phyloP scores from a whole-genome alignment of 1,140 invertebrate species.

The Drosophila asahinai region DNA sequence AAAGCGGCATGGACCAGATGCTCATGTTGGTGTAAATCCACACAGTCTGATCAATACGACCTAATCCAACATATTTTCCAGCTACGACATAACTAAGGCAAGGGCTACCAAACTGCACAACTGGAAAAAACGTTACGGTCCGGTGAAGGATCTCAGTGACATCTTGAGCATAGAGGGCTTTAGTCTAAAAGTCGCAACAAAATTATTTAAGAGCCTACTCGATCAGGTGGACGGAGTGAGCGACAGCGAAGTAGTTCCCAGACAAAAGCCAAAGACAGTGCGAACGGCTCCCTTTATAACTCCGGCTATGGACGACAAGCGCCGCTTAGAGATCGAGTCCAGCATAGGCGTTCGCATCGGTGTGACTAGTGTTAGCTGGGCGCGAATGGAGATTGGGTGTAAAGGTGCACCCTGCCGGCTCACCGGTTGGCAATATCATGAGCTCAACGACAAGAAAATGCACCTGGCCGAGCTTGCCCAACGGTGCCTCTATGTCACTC shows the following conservation, averaged over 20 bases:
- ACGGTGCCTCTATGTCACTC: constrained; percentile 64
- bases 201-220: constrained; percentile 73
- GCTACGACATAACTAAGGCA: constrained; percentile 76
- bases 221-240: constrained; percentile 2
- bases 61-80: constrained; percentile 21
- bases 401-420: constrained; percentile 38
- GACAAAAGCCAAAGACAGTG: constrained; percentile 5
- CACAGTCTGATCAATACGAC: not conserved
- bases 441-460: constrained; percentile 79
- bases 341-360: constrained; percentile 74
- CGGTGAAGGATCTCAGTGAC: constrained; percentile 51
- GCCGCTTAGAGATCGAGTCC: constrained; percentile 42
- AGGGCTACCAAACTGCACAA: constrained; percentile 59
- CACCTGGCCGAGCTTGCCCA: constrained; percentile 71
- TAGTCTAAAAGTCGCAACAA: constrained; percentile 64
- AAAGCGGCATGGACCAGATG: constrained; percentile 42
- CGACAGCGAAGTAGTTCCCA: not conserved
- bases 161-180: constrained; percentile 77
- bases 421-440: constrained; percentile 77
- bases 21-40: constrained; percentile 31
- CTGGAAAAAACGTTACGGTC: constrained; percentile 69
- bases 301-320: constrained; percentile 56
- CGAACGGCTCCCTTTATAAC: constrained; percentile 65
- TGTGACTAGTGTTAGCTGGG: constrained; percentile 76
- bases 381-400: constrained; percentile 55